Percentiles rank a stretch among this genome's conserved stretches.
These are phyloP conservation scores for Vidua macroura DNA, from an alignment of 2,113 vertebrate genomes.

Conservation along the genomic window DNA sequence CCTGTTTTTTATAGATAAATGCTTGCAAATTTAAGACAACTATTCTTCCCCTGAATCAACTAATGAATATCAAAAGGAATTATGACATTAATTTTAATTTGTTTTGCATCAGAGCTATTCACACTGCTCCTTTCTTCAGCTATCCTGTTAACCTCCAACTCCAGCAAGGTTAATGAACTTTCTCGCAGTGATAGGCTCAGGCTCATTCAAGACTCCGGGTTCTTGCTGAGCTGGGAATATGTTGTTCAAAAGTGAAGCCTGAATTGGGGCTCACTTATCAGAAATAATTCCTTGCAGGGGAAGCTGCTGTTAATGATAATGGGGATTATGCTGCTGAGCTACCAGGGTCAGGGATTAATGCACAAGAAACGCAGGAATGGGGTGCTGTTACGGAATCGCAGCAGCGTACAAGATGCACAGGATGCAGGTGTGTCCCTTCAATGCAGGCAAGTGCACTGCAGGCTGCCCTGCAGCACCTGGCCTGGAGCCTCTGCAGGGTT, in stretches of 20 bases:
- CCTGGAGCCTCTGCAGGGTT: background rate
- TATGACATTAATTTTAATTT: slow-evolving; percentile 83
- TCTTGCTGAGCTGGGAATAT: slow-evolving; percentile 76
- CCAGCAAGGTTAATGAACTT: slow-evolving; percentile 82
- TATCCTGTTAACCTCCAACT: slow-evolving; percentile 77
- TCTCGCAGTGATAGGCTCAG: slow-evolving; percentile 70
- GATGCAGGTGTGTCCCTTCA: background rate
- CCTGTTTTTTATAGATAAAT: slow-evolving; percentile 84
- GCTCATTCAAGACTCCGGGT: slow-evolving; percentile 72
- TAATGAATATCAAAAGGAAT: slow-evolving; percentile 86
- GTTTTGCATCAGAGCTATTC: slow-evolving; percentile 79
- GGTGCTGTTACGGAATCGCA: slow-evolving; percentile 33
- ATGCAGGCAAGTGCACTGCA: background rate
- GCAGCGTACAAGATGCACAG: background rate
- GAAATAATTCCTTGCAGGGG: slow-evolving; percentile 73
- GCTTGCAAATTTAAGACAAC: slow-evolving; percentile 75
- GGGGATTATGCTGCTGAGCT: slow-evolving; percentile 77
- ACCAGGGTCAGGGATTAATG: slow-evolving; percentile 77
- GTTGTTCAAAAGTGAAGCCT: slow-evolving; percentile 68
- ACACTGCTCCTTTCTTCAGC: slow-evolving; percentile 72
- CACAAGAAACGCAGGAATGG: slow-evolving; percentile 51
- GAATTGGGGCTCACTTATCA: slow-evolving; percentile 73
- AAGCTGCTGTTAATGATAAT: slow-evolving; percentile 76
- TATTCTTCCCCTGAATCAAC: slow-evolving; percentile 75
- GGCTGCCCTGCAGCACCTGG: slow-evolving; percentile 39